Percentiles rank a stretch among this genome's conserved stretches.
Evolutionary conservation across 2,888 invertebrate species (phyloP).

Genomic region (Panzeria rudis): DNA sequence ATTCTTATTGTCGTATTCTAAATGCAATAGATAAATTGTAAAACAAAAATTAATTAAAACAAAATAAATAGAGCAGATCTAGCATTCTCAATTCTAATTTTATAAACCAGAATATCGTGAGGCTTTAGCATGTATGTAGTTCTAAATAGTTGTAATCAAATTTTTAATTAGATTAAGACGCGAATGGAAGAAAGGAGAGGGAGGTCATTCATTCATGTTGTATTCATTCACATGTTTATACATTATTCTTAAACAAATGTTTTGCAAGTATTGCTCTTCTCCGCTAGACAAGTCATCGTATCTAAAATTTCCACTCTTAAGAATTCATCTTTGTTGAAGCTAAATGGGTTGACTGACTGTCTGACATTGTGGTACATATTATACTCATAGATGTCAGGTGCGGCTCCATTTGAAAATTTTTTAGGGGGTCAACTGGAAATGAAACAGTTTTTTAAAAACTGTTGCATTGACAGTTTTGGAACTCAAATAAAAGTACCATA

Average conservation of each 20-base stretch:
- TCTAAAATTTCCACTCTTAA: conserved; percentile 31
- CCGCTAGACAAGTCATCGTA: conserved; percentile 24
- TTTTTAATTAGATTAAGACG: conserved; percentile 47
- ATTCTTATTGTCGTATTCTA: too few species aligned
- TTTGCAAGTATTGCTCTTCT: conserved; percentile 19
- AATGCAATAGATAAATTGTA: too few species aligned
- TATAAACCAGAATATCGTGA: neutral
- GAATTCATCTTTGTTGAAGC: conserved; percentile 29
- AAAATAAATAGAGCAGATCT: neutral
- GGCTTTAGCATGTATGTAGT: neutral
- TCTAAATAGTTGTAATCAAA: conserved; percentile 13
- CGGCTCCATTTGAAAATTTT: too few species aligned
- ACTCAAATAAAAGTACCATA: too few species aligned
- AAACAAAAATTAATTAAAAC: neutral
- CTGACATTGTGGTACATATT: conserved; percentile 26
- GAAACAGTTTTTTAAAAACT: too few species aligned
- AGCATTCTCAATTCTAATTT: neutral
- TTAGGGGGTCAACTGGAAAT: too few species aligned
- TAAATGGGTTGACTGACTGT: conserved; percentile 52
- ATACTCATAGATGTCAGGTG: neutral
- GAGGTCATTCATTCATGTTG: conserved; percentile 23
- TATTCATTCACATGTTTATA: conserved; percentile 16
- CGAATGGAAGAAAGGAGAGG: conserved; percentile 17
- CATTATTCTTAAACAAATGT: conserved; percentile 34
- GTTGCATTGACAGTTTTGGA: too few species aligned